These are phyloP conservation scores for Elephas maximus DNA, from an alignment of 2,113 vertebrate genomes.

Conservation along the genomic window DNA sequence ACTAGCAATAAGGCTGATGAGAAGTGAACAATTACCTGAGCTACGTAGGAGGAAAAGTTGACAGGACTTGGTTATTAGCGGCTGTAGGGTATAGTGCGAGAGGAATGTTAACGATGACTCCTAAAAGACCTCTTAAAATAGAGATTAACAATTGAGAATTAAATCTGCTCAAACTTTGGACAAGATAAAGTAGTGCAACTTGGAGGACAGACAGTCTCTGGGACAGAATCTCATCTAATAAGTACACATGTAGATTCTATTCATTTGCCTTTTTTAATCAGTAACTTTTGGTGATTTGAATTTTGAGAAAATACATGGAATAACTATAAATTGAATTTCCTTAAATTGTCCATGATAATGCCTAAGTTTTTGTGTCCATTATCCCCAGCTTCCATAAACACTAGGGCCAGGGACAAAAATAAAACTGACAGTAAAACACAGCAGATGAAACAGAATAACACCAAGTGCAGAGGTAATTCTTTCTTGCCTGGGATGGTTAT, in stretches of 20 bases:
- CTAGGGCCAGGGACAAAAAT: not conserved
- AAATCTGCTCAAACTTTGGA: not conserved
- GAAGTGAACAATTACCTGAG: not conserved
- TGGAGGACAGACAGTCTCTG: not conserved
- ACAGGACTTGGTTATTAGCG: not conserved
- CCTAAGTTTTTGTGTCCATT: not conserved
- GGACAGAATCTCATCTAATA: not conserved
- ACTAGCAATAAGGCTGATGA: not conserved
- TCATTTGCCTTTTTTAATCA: not conserved
- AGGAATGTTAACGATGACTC: not conserved
- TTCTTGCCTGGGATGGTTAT: not conserved
- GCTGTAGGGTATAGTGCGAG: not conserved
- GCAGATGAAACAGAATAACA: not conserved
- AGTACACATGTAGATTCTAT: not conserved
- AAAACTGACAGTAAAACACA: not conserved
- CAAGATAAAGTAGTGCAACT: not conserved
- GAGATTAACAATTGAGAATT: not conserved
- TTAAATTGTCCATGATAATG: not conserved
- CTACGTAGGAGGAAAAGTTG: not conserved
- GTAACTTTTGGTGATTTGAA: not conserved
- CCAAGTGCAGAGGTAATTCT: not conserved
- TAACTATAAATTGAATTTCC: not conserved
- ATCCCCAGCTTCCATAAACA: not conserved
- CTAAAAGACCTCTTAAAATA: not conserved
- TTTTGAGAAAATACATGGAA: conserved; percentile 23